These are phyloP conservation scores for Antennarius maculatus DNA, from an alignment of 2,797 vertebrate species.

Conservation along the genomic window DNA sequence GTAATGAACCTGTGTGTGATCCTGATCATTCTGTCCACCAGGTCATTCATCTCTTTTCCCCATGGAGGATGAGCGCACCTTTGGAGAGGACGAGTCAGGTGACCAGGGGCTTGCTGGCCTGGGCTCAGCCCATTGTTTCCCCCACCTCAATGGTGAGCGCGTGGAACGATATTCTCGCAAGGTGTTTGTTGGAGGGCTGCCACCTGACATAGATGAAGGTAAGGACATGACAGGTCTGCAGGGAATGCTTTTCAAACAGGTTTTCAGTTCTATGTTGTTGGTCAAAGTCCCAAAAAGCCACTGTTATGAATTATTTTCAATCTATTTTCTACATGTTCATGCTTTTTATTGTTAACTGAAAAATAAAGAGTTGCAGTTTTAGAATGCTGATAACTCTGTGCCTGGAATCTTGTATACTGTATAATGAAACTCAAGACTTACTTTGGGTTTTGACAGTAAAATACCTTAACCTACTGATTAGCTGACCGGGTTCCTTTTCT, in stretches of 20 bases:
- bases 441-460: constrained; percentile 1
- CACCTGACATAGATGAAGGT: constrained; percentile 99
- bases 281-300: too few relatives aligned
- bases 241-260: background rate
- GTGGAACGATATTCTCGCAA: constrained; percentile 98
- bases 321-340: too few relatives aligned
- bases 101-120: constrained; percentile 93
- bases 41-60: constrained; percentile 98
- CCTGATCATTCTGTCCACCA: constrained; percentile 53
- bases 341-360: too few relatives aligned
- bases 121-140: constrained; percentile 95
- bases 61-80: constrained; percentile 94
- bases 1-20: constrained; percentile 22
- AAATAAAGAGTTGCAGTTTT: too few relatives aligned
- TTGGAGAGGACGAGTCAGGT: constrained; percentile 93
- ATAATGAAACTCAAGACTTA: background rate
- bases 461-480: background rate
- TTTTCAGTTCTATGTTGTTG: too few relatives aligned
- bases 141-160: constrained; percentile 96
- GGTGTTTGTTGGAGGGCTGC: constrained; percentile 96
- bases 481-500: constrained; percentile 14
- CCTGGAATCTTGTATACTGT: background rate
- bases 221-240: constrained; percentile 15
- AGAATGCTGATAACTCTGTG: too few relatives aligned
- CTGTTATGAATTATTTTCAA: too few relatives aligned